Evolutionary conservation across 2,797 vertebrate species (phyloP).

Genomic region (Cossypha heuglini): DNA sequence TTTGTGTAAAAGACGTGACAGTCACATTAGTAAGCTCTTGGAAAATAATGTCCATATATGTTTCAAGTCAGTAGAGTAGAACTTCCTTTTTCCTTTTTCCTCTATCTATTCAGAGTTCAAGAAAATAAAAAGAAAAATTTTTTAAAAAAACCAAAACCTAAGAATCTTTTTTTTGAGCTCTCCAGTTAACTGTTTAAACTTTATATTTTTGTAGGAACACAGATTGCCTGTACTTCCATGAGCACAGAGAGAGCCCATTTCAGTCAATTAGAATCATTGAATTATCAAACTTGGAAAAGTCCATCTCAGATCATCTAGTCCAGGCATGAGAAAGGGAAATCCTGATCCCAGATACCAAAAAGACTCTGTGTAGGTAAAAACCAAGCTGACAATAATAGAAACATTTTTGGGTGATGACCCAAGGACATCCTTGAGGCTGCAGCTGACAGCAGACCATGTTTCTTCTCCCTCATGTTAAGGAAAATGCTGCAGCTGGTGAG

Average conservation of each 20-base stretch:
- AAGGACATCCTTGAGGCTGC: neutral
- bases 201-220: neutral
- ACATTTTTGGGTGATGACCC: neutral
- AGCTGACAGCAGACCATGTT: neutral
- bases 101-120: neutral
- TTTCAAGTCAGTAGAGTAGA: neutral
- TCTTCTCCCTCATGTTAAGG: neutral
- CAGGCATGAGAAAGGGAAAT: neutral
- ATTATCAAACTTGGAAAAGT: neutral
- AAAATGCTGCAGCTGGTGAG: neutral
- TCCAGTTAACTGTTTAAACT: neutral
- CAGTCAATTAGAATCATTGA: neutral
- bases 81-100: neutral
- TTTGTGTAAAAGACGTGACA: conserved; percentile 24
- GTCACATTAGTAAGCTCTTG: neutral
- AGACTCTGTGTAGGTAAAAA: neutral
- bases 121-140: neutral
- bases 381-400: neutral
- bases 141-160: neutral
- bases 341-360: neutral
- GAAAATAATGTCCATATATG: neutral
- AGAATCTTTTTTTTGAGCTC: neutral
- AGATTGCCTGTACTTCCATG: neutral
- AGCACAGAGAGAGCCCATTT: neutral
- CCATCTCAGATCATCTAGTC: neutral